phyloP scores from a whole-genome alignment of 2,113 vertebrate species.

The Vireo altiloquus region DNA sequence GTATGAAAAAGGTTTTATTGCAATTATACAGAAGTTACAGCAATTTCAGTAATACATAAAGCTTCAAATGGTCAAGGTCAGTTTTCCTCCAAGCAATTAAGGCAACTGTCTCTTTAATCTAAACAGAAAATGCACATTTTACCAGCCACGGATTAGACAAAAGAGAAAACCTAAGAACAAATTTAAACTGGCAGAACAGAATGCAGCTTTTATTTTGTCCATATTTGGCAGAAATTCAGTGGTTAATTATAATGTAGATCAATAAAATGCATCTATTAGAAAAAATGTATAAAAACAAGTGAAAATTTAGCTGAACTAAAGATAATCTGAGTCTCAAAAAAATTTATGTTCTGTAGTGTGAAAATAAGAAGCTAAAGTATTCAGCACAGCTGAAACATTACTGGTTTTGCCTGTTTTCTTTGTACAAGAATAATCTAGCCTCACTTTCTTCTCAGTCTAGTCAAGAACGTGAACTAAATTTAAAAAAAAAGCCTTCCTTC shows the following conservation, averaged over 20 bases:
- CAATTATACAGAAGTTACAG: conserved; percentile 14
- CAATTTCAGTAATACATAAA: conserved; percentile 12
- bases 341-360: not conserved
- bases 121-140: not conserved
- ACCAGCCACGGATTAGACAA: not conserved
- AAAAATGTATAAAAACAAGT: not conserved
- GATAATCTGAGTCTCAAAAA: not conserved
- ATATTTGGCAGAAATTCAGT: not conserved
- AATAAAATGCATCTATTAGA: not conserved
- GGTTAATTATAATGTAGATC: not conserved
- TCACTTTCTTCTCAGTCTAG: not conserved
- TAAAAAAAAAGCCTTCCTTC: not conserved
- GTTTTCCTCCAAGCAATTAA: conserved; percentile 16
- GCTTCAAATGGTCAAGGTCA: not conserved
- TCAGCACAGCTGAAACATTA: not conserved
- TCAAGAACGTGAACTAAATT: not conserved
- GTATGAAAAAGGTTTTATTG: conserved; percentile 51
- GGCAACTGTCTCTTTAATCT: conserved; percentile 12
- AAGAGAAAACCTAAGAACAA: not conserved
- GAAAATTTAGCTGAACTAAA: not conserved
- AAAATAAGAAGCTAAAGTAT: not conserved
- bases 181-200: not conserved
- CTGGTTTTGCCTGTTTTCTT: not conserved
- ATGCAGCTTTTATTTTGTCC: not conserved
- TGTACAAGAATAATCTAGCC: not conserved